Evolutionary conservation across 2,888 invertebrate genomes (phyloP), one percentile per base, ranked within the genome.

Genomic region (Leptinotarsa rubiginosa): DNA sequence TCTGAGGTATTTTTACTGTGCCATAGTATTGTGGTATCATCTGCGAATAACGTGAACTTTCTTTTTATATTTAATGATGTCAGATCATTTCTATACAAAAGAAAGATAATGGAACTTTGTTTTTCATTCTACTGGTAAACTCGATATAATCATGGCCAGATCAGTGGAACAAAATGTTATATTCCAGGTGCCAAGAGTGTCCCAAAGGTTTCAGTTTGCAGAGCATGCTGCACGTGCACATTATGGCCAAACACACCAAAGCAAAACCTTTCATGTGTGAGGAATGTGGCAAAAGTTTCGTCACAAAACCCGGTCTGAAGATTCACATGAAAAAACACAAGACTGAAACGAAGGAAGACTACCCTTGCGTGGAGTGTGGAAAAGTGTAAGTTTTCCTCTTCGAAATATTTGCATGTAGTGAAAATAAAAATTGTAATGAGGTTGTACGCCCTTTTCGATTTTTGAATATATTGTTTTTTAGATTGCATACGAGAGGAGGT

Each of bases 191-290:
- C 83, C 88, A 89, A 59, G 87, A 88, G 64, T 92, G 91, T 84
- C 85, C 86, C 31, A 89, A 90, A 81, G 85, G 89, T 2, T 92
- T 91, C 83, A 87, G 89, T 56, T 88, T 91, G 0, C 89, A 90
- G 70, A 90, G 90, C 3, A 86, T 89, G 79, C 86, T 91, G 47
- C 90, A 90, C 76, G 87, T 89, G 1, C 92, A 92, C 84, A 88
- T 89, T 70, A 87, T 89, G 75, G 88, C 88, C 0, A 89, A 88
- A 82, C 90, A 90, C 69, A 85, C 87, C 47, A 85, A 86, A 79
- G 85, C 83, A 73, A 88, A 89, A 83, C 90, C 90, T 0, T 88
- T 85, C 75, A 84, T 80, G 62, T 89, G 89, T 78, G 87, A 87
- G 49, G 86, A 87, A 73, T 88, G 89, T 80, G 86, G 86, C 3